phyloP scores from a whole-genome alignment of 2,888 invertebrate species.

The Leucophenga montana region DNA sequence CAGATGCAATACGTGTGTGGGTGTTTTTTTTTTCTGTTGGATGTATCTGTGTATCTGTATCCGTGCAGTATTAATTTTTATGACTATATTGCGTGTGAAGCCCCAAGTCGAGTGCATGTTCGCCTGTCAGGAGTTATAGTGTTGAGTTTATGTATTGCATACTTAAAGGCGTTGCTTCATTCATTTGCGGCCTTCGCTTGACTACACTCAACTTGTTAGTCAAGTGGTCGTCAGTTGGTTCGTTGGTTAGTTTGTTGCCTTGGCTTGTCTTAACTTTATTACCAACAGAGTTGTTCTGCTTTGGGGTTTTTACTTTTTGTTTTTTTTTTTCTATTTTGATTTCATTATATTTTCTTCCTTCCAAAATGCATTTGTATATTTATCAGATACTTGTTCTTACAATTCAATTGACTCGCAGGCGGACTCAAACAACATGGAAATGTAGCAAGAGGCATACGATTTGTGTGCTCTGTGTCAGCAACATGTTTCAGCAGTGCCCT shows the following conservation, averaged over 20 bases:
- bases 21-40: conserved; percentile 30
- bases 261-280: conserved; percentile 2
- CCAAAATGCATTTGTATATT: conserved; percentile 3
- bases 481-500: not conserved
- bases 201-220: not conserved
- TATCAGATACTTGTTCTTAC: not conserved
- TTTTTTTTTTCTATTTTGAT: conserved; percentile 2
- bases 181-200: not conserved
- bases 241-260: not conserved
- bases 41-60: conserved; percentile 68
- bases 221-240: not conserved
- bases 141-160: conserved; percentile 22
- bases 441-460: not conserved
- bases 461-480: not conserved
- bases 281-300: too few relatives aligned
- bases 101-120: not conserved
- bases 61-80: too few relatives aligned
- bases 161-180: conserved; percentile 25
- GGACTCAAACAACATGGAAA: too few relatives aligned
- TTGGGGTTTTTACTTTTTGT: not conserved
- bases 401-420: conserved; percentile 1
- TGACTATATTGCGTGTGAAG: conserved; percentile 57
- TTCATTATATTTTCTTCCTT: conserved; percentile 8
- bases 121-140: conserved; percentile 1
- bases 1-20: not conserved